phyloP scores from a whole-genome alignment of 1,140 invertebrate species.

The Caenorhabditis remanei region DNA sequence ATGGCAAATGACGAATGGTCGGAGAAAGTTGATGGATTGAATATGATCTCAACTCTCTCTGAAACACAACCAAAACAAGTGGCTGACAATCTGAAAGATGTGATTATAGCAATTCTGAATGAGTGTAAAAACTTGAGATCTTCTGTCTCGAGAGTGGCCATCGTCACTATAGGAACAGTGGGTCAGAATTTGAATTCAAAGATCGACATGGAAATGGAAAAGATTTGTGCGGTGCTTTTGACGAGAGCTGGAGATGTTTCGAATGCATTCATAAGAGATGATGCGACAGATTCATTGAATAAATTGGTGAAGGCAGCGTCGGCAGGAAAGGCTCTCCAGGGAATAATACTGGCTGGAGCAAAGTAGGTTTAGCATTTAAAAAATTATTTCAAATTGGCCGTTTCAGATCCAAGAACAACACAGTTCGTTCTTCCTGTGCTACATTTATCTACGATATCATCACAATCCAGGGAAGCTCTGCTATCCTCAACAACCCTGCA shows the following conservation, averaged over 20 bases:
- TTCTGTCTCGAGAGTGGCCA: constrained; percentile 59
- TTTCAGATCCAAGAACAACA: constrained; percentile 64
- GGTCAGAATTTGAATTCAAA: constrained; percentile 57
- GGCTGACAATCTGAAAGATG: constrained; percentile 61
- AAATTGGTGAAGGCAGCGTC: constrained; percentile 60
- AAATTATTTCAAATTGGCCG: not conserved
- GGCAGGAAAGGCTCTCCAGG: constrained; percentile 53
- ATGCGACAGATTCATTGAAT: constrained; percentile 60
- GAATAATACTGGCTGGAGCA: constrained; percentile 56
- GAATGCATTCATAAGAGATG: constrained; percentile 63
- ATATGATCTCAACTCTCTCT: constrained; percentile 63
- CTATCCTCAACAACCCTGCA: constrained; percentile 36
- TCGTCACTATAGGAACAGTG: constrained; percentile 57
- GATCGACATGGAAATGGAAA: constrained; percentile 61
- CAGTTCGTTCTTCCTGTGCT: constrained; percentile 57
- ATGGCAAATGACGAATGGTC: constrained; percentile 60
- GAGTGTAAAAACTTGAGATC: constrained; percentile 64
- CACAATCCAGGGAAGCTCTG: constrained; percentile 21
- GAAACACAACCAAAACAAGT: constrained; percentile 56
- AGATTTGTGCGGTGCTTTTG: constrained; percentile 55
- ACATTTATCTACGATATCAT: constrained; percentile 32
- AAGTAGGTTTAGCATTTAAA: constrained; percentile 34
- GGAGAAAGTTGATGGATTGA: constrained; percentile 62
- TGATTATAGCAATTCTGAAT: constrained; percentile 56
- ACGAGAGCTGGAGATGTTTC: constrained; percentile 55